Evolutionary conservation across 2,113 vertebrate species (phyloP).

Genomic region (Albula goreensis): DNA sequence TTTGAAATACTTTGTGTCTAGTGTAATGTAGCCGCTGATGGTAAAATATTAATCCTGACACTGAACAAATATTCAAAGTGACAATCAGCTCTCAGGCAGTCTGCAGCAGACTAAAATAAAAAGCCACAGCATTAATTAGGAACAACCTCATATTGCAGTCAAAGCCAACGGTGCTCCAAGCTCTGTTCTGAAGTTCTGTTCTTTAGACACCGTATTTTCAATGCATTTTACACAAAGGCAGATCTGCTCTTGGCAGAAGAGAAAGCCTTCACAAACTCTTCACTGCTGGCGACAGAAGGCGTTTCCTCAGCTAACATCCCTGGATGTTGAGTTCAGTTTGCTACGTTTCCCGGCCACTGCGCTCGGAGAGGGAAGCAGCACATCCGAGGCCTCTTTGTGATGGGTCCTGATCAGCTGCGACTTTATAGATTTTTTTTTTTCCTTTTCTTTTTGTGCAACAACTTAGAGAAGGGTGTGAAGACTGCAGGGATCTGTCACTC

Average conservation of each 20-base stretch:
- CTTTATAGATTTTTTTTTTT: not conserved
- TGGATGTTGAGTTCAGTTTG: not conserved
- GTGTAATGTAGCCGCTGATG: not conserved
- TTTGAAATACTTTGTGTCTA: not conserved
- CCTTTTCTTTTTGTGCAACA: not conserved
- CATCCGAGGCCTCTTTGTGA: not conserved
- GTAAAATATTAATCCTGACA: conserved; percentile 8
- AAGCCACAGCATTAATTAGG: not conserved
- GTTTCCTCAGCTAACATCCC: not conserved
- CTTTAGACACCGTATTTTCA: not conserved
- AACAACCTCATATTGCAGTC: not conserved
- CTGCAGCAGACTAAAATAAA: conserved; percentile 11
- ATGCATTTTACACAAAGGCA: not conserved
- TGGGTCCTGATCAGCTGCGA: not conserved
- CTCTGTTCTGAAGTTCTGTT: not conserved
- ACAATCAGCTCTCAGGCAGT: conserved; percentile 12
- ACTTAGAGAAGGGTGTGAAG: not conserved
- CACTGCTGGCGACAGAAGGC: not conserved
- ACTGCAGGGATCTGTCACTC: not conserved
- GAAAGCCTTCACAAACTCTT: not conserved
- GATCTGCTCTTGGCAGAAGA: not conserved
- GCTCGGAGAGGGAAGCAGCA: not conserved
- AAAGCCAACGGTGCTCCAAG: not conserved
- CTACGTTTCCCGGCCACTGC: not conserved
- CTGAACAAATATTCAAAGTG: conserved; percentile 19